Base-by-base conservation (phyloP, 2,888 invertebrate species). In the Uropetala carovei region DNA sequence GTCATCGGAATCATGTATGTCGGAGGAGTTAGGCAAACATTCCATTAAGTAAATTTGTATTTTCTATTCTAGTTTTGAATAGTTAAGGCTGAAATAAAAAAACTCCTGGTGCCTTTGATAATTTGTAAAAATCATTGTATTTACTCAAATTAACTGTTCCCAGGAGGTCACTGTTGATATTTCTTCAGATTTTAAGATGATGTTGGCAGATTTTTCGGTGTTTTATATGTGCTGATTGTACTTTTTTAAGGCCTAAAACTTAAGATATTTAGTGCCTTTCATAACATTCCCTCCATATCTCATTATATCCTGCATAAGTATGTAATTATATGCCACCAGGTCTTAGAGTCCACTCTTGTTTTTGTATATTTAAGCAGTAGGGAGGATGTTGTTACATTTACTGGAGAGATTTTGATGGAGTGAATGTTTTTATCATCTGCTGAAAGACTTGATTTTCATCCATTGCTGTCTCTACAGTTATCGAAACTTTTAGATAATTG, bases 211-310 rank as follows among this genome's bases (percentile, higher is more conserved):
- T 68, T 64, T 89, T 89, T 89, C 89, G n/a, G 64, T 89, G 89
- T 89, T 89, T 89, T 89, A 64, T 89, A 89, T 89, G 89, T 89
- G 89, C 89, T 89, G 89, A 89, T 89, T 89, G 89, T 89, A 89
- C 89, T 89, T 89, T 89, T 89, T 64, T 64, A 89, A 89, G 89
- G 89, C 89, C 89, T 89, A 43, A 89, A 75, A 89, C 64, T 89
- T 89, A 89, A 89, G 64, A 89, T 89, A 89, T 89, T 89, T 89
- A 89, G 89, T 89, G 89, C 89, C 89, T 89, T 89, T 89, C 89
- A 89, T 89, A 89, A 89, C 89, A 89, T 89, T 89, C 89, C 89
- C 89, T 89, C 89, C 89, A 89, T 56, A 89, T 89, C 64, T 89
- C 89, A 89, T 89, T 89, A 64, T 43, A 1, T 64, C 64, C 89